Conservation (phyloP, 2,113 vertebrate genomes). For the Dolichallabes microphthalmus region DNA sequence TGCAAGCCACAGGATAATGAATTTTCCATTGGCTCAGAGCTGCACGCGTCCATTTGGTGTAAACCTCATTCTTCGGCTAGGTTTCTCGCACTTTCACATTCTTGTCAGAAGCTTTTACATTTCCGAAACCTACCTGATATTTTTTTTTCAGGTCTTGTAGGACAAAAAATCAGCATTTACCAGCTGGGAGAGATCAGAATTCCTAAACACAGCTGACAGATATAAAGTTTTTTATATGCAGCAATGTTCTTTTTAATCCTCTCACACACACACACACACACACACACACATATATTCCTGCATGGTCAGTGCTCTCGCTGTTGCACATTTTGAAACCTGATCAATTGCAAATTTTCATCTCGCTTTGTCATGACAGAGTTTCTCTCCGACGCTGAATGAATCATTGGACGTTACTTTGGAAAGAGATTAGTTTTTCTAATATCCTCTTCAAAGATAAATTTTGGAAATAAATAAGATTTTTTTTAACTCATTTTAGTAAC, state of each 20-base stretch:
- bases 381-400: neutral
- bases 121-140: conserved; percentile 16
- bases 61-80: conserved; percentile 31
- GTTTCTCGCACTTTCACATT: conserved; percentile 2
- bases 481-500: neutral
- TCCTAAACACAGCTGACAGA: neutral
- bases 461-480: neutral
- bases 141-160: neutral
- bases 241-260: conserved; percentile 17
- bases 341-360: conserved; percentile 10
- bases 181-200: conserved; percentile 23
- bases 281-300: neutral
- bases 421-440: conserved; percentile 6
- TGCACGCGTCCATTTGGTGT: conserved; percentile 18
- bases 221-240: conserved; percentile 5
- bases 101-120: neutral
- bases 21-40: conserved; percentile 26
- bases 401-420: neutral
- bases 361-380: neutral
- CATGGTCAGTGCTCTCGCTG: neutral
- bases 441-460: neutral
- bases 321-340: neutral
- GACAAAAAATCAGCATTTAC: conserved; percentile 15
- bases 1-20: conserved; percentile 5
- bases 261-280: neutral